Base-by-base conservation (phyloP, 2,113 vertebrate species). In the Amia ocellicauda region DNA sequence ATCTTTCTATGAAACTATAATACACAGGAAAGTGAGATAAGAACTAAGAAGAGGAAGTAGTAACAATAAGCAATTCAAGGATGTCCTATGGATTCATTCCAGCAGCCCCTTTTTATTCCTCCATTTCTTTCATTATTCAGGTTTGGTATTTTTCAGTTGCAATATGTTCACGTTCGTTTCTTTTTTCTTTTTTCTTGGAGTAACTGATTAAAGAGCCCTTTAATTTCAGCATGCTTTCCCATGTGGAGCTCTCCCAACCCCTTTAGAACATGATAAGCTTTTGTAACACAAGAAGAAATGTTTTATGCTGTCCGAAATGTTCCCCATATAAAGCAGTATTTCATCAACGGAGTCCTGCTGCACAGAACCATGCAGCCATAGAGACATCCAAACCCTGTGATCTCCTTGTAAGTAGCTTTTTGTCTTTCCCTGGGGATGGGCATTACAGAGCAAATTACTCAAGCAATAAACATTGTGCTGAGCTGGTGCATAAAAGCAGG, bases 241-340 rank as follows among this genome's bases (percentile, higher is more conserved):
- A 66, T 67, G 71, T 68, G 70, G 60, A 64, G 40, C 56, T 76
- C 69, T 73, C 70, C 68, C 78, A 81, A 51, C 62, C 64, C 63
- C 64, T 77, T 51, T 84, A 82, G 58, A 91, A 91, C 75, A 72
- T 64, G 74, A 89, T 83, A 80, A 86, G 74, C 75, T 80, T 87
- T 74, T 71, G 73, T 79, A 87, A 80, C 68, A 76, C 69, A 74
- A 85, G 78, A 74, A 80, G 74, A 86, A 89, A 84, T 79, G 67
- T 73, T 83, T 90, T 76, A 76, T 66, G 40, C 59, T 61, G 52
- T 8, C 64, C 65, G 36, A 84, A 67, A 71, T 78, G 27, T 26
- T 71, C 61, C 52, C 70, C 69, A 65, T 40, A 75, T 69, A 83
- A 79, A 82, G 64, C 64, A 75, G 2, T 70, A 70, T 85, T 87